phyloP scores from a whole-genome alignment of 2,113 vertebrate genomes.

The Prunella fulvescens region DNA sequence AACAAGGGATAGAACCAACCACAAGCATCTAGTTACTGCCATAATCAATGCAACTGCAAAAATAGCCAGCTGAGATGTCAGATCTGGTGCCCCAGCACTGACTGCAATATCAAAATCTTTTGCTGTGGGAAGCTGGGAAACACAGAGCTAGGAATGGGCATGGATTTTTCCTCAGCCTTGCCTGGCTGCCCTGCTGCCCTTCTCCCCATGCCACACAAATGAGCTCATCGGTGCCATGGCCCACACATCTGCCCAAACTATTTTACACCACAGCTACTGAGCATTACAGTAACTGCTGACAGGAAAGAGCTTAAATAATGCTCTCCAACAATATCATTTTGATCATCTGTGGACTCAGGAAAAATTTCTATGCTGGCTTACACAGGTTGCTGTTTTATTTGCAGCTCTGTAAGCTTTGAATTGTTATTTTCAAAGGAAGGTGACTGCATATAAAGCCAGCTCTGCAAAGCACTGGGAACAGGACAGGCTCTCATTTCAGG shows the following conservation, averaged over 20 bases:
- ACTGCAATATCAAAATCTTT: not conserved
- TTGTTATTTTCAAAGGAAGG: conserved; percentile 10
- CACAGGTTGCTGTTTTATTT: not conserved
- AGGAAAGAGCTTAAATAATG: not conserved
- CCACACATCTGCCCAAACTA: not conserved
- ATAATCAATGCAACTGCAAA: not conserved
- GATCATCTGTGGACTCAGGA: not conserved
- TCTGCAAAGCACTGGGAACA: not conserved
- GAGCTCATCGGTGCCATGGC: not conserved
- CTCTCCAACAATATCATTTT: not conserved
- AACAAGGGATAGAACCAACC: not conserved
- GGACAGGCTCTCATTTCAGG: not conserved
- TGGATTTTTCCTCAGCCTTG: rapidly evolving
- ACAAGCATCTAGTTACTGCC: not conserved
- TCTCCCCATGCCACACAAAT: not conserved
- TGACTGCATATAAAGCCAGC: not conserved
- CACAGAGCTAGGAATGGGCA: not conserved
- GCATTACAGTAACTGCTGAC: not conserved
- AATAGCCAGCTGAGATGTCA: not conserved
- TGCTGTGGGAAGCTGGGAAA: not conserved
- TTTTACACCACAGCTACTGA: not conserved
- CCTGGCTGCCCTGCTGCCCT: not conserved
- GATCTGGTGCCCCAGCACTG: not conserved
- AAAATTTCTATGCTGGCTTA: not conserved
- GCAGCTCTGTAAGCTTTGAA: not conserved